phyloP scores from a whole-genome alignment of 2,113 vertebrate species.

The Anoplopoma fimbria region DNA sequence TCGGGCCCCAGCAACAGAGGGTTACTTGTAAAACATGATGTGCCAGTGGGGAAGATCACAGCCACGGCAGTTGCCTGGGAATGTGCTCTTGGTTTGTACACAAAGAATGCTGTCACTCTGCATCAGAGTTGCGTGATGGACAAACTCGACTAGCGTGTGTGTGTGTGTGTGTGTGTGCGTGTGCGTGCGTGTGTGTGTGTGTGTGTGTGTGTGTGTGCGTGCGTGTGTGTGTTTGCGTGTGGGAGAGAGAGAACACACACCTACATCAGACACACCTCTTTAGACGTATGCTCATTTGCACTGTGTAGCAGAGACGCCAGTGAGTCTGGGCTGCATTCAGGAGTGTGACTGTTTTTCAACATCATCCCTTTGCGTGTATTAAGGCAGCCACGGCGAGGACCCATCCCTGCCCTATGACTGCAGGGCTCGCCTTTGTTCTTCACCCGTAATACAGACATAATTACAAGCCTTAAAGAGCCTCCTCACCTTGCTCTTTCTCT shows the following conservation, averaged over 20 bases:
- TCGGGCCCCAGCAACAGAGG: constrained; percentile 49
- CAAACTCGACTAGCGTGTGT: constrained; percentile 44
- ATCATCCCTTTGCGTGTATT: constrained; percentile 76
- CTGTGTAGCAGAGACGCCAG: constrained; percentile 78
- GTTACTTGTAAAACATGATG: constrained; percentile 70
- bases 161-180: constrained; percentile 1
- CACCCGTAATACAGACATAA: constrained; percentile 79
- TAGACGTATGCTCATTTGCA: constrained; percentile 41
- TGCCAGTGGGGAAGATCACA: constrained; percentile 64
- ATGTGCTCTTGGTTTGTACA: constrained; percentile 65
- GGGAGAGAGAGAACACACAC: constrained; percentile 50
- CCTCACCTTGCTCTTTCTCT: constrained; percentile 67
- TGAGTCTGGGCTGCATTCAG: constrained; percentile 80
- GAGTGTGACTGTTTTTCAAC: constrained; percentile 79
- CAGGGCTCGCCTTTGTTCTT: constrained; percentile 85
- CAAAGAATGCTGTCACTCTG: constrained; percentile 77
- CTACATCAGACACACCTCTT: constrained; percentile 66
- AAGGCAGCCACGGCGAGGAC: constrained; percentile 69
- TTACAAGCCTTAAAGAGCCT: constrained; percentile 83
- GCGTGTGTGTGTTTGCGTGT: too few species aligned
- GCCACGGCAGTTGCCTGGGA: constrained; percentile 54
- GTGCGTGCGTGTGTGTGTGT: constrained; percentile 18
- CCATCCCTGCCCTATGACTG: constrained; percentile 83
- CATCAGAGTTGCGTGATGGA: constrained; percentile 68
- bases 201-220: not conserved